Conservation (phyloP, 2,888 invertebrate species). For the Diadegma fenestrale region DNA sequence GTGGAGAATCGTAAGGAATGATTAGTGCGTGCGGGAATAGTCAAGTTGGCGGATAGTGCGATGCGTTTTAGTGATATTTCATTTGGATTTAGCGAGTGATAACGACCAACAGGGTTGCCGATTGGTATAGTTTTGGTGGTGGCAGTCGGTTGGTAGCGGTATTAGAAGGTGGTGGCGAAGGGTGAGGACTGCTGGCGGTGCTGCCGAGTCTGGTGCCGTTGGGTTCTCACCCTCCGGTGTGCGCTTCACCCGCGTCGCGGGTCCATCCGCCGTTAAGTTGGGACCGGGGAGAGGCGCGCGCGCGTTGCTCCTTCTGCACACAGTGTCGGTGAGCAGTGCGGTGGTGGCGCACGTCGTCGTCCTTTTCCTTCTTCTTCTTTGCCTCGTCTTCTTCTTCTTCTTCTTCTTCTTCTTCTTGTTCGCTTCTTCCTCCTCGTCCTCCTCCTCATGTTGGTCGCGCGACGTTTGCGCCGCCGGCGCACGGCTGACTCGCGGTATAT, state of each 20-base stretch:
- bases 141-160: constrained; percentile 21
- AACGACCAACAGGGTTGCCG: too few relatives aligned
- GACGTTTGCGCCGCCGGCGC: constrained; percentile 15
- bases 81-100: background rate
- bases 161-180: constrained; percentile 27
- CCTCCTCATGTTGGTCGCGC: constrained; percentile 5
- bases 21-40: background rate
- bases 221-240: constrained; percentile 45
- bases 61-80: background rate
- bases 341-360: constrained; percentile 62
- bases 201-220: constrained; percentile 48
- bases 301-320: constrained; percentile 41
- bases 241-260: constrained; percentile 36
- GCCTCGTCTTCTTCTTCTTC: background rate
- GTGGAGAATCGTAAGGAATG: background rate
- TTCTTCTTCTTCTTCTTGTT: background rate
- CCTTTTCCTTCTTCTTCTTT: constrained; percentile 37
- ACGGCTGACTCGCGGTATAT: constrained; percentile 26
- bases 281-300: constrained; percentile 36
- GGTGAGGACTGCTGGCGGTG: constrained; percentile 53
- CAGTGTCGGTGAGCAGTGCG: constrained; percentile 56
- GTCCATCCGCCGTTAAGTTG: constrained; percentile 49
- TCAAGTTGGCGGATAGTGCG: background rate
- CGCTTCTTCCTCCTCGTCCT: background rate
- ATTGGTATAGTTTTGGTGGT: too few relatives aligned